phyloP scores from a whole-genome alignment of 1,140 invertebrate genomes.

The Trichoplusia ni region DNA sequence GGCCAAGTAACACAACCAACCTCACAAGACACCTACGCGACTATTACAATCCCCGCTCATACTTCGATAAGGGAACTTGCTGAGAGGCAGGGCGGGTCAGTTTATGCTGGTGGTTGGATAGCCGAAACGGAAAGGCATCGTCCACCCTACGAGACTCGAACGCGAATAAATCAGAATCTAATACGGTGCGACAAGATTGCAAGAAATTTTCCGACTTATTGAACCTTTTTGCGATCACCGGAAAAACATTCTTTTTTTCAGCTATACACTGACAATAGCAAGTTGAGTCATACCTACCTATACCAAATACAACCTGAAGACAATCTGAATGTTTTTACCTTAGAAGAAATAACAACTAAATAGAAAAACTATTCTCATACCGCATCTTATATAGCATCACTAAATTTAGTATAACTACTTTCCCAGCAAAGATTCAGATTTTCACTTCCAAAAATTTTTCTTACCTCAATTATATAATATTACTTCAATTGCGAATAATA shows the following conservation, averaged over 20 bases:
- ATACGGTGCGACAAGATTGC: constrained; percentile 71
- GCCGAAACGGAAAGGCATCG: constrained; percentile 53
- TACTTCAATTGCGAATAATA: too few species aligned
- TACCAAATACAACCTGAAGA: too few species aligned
- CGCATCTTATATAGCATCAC: too few species aligned
- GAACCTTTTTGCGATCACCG: constrained; percentile 59
- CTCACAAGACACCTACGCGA: constrained; percentile 55
- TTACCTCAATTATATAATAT: too few species aligned
- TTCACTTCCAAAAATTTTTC: too few species aligned
- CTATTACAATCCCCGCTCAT: constrained; percentile 49
- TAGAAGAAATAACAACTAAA: too few species aligned
- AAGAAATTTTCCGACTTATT: constrained; percentile 75
- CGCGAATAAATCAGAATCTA: constrained; percentile 77
- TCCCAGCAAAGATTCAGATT: too few species aligned
- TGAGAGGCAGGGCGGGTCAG: constrained; percentile 48
- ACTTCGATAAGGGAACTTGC: constrained; percentile 26
- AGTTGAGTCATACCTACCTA: background rate
- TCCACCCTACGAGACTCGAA: constrained; percentile 61
- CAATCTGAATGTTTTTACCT: too few species aligned
- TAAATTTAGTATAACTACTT: too few species aligned
- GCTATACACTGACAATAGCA: background rate
- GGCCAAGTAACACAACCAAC: constrained; percentile 63
- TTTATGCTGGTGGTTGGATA: constrained; percentile 45
- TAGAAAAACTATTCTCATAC: too few species aligned
- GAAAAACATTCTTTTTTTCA: constrained; percentile 18